phyloP scores from a whole-genome alignment of 2,113 vertebrate genomes.

The Phyllostomus discolor region DNA sequence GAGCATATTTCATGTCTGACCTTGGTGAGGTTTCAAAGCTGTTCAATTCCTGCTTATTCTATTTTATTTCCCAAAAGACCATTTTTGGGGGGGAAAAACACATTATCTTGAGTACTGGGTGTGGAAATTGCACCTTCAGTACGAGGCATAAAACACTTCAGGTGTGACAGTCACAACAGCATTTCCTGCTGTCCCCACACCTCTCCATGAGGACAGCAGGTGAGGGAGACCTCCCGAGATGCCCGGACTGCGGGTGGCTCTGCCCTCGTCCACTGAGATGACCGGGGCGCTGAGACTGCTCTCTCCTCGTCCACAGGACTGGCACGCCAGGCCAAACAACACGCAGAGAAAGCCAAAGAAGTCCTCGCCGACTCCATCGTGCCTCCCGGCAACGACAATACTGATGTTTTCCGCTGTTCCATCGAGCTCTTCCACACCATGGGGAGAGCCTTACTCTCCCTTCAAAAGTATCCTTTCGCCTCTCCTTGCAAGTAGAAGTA shows the following conservation, averaged over 20 bases:
- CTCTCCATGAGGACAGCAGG: fast-evolving
- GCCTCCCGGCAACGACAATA: constrained; percentile 63
- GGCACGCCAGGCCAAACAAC: constrained; percentile 61
- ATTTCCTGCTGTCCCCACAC: background rate
- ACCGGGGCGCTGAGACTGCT: background rate
- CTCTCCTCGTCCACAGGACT: constrained; percentile 36
- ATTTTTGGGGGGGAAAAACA: background rate
- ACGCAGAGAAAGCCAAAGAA: constrained; percentile 53
- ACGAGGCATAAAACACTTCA: background rate
- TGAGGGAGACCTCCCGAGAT: background rate
- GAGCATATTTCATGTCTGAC: background rate
- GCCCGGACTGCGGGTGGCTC: background rate
- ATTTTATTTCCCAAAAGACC: background rate
- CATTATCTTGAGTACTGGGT: background rate
- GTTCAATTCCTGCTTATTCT: background rate
- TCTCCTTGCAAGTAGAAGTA: background rate
- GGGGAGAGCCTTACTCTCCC: constrained; percentile 73
- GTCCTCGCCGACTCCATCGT: constrained; percentile 46
- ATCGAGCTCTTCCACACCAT: constrained; percentile 75
- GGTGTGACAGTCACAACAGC: background rate
- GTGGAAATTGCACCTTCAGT: background rate
- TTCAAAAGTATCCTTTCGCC: constrained; percentile 78
- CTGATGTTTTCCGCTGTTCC: constrained; percentile 75
- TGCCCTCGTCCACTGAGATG: background rate
- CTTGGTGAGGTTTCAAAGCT: constrained; percentile 1